Percentiles rank a stretch among this genome's conserved stretches.
Conservation (phyloP, 2,888 invertebrate genomes). For the Drosophila longiperda region DNA sequence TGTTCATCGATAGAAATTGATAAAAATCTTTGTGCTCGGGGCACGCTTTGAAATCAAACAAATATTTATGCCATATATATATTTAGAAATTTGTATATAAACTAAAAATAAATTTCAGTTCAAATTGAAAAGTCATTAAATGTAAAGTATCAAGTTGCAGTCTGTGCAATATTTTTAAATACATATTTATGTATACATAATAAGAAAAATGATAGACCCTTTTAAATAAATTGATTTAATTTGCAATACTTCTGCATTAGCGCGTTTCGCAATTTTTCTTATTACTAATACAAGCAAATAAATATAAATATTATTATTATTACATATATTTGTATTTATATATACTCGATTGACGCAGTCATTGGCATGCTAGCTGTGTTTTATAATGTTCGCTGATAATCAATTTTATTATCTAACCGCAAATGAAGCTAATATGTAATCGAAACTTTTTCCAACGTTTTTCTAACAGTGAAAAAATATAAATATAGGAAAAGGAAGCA, state of each 20-base stretch:
- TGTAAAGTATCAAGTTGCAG: conserved; percentile 10
- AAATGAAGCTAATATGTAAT: conserved; percentile 38
- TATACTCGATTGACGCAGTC: conserved; percentile 44
- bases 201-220: background rate
- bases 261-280: conserved; percentile 15
- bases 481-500: background rate
- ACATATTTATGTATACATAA: background rate
- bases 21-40: conserved; percentile 45
- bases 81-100: conserved; percentile 1
- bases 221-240: conserved; percentile 13
- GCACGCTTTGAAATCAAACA: conserved; percentile 2
- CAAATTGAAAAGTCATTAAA: background rate
- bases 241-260: conserved; percentile 19
- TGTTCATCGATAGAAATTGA: conserved; percentile 25
- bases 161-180: background rate
- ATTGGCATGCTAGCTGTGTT: conserved; percentile 25
- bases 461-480: background rate
- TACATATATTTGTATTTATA: conserved; percentile 2
- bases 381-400: conserved; percentile 50
- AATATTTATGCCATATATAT: conserved; percentile 6
- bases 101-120: conserved; percentile 31
- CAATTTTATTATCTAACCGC: conserved; percentile 59
- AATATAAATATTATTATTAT: conserved; percentile 2
- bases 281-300: conserved; percentile 26
- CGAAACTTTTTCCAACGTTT: conserved; percentile 4